A percentile compares a stretch with the other conserved stretches of the same genome.
These are phyloP conservation scores for Subanguina moxae DNA, from an alignment of 1,140 invertebrate genomes.

Conservation along the genomic window DNA sequence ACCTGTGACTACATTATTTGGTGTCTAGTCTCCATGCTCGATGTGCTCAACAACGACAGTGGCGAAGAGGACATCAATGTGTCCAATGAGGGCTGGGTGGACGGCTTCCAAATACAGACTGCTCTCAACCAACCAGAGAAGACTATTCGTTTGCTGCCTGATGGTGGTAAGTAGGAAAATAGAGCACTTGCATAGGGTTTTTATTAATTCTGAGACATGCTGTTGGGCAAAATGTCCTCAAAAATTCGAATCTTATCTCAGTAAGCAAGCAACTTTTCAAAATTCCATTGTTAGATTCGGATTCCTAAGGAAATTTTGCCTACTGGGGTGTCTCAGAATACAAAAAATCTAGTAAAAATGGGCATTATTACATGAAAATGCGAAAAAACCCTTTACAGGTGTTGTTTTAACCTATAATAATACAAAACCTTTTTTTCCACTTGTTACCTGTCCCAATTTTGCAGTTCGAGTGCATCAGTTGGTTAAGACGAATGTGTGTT, in stretches of 20 bases:
- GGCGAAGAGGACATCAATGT: conserved; percentile 12
- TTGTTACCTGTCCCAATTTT: too few relatives aligned
- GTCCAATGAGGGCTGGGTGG: conserved; percentile 32
- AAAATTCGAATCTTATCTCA: too few relatives aligned
- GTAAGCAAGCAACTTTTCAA: too few relatives aligned
- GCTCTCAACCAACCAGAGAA: conserved; percentile 31
- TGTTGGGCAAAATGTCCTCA: too few relatives aligned
- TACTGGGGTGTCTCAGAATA: too few relatives aligned
- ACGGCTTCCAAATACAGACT: conserved; percentile 21
- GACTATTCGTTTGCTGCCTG: conserved; percentile 24
- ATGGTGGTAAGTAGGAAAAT: conserved; percentile 18
- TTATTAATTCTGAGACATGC: too few relatives aligned
- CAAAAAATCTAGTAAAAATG: neutral
- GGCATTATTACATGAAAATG: neutral
- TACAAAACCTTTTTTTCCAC: conserved; percentile 14
- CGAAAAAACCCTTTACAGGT: neutral
- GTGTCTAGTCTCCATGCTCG: conserved; percentile 38
- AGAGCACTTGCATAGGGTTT: neutral
- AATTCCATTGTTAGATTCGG: too few relatives aligned
- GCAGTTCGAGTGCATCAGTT: conserved; percentile 34
- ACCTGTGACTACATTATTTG: conserved; percentile 54
- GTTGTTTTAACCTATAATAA: neutral
- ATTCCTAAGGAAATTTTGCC: too few relatives aligned
- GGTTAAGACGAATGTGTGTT: conserved; percentile 16
- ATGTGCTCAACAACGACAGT: conserved; percentile 34